Conservation (phyloP, 2,888 invertebrate species). For the Stenchaetothrips biformis region DNA sequence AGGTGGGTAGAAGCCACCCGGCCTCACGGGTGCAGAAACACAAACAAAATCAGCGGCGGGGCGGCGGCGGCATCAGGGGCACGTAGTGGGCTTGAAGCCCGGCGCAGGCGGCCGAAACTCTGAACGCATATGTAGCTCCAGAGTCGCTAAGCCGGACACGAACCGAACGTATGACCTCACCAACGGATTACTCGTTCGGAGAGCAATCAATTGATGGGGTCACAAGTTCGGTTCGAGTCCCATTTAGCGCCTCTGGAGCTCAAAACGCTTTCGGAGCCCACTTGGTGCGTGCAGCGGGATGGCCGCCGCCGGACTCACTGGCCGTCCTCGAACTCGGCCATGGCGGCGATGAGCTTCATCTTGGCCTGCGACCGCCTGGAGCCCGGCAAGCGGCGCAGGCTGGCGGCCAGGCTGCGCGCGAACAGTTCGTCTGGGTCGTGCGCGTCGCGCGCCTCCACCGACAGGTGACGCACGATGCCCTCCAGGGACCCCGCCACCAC, state of each 20-base stretch:
- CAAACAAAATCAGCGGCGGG: background rate
- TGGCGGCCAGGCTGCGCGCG: constrained; percentile 12
- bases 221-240: no score
- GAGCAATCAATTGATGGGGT: no score
- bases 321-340: constrained; percentile 17
- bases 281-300: background rate
- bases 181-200: no score
- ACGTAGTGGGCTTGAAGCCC: background rate
- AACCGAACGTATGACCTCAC: no score
- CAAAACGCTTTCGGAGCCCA: no score
- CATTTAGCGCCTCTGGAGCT: no score
- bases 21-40: background rate
- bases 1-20: background rate
- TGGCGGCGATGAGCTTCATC: constrained; percentile 12
- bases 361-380: background rate
- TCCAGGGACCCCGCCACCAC: constrained; percentile 2
- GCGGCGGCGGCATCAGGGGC: background rate
- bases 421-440: constrained; percentile 12
- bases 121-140: no score
- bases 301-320: background rate
- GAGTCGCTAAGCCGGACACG: no score
- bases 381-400: background rate
- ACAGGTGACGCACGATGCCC: background rate
- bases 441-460: background rate
- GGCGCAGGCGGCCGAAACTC: no score